Conservation (phyloP, 2,113 vertebrate genomes). For the rat (Rattus norvegicus) region DNA sequence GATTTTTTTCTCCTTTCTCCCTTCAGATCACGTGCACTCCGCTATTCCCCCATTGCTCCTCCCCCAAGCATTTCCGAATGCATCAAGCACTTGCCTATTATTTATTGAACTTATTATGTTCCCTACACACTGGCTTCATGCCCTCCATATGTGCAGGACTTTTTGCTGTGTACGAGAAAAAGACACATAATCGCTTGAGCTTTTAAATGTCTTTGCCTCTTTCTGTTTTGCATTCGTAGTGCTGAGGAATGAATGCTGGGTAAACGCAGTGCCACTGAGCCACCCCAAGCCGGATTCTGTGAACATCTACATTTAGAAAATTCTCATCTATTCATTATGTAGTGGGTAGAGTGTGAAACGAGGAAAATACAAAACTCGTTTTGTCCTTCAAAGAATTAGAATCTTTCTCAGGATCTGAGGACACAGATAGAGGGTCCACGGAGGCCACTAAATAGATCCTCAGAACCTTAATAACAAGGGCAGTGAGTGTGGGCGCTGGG, state of each 20-base stretch:
- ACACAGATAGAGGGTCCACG: neutral
- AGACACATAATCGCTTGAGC: neutral
- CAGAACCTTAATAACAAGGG: neutral
- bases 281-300: neutral
- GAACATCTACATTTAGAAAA: neutral
- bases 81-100: neutral
- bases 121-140: neutral
- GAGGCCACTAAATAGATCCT: neutral
- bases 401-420: neutral
- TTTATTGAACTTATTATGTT: neutral
- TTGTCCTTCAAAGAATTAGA: neutral
- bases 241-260: neutral
- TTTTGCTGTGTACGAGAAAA: neutral
- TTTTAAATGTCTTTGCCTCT: neutral
- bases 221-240: too few species aligned
- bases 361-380: neutral
- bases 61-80: neutral
- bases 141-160: neutral
- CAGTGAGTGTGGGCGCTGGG: rapidly evolving
- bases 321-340: neutral
- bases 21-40: neutral
- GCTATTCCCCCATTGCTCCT: neutral
- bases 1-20: neutral
- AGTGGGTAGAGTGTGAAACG: neutral
- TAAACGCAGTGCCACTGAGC: too few species aligned